Base-by-base conservation (phyloP, 2,113 vertebrate genomes). In the Elaphurus davidianus region DNA sequence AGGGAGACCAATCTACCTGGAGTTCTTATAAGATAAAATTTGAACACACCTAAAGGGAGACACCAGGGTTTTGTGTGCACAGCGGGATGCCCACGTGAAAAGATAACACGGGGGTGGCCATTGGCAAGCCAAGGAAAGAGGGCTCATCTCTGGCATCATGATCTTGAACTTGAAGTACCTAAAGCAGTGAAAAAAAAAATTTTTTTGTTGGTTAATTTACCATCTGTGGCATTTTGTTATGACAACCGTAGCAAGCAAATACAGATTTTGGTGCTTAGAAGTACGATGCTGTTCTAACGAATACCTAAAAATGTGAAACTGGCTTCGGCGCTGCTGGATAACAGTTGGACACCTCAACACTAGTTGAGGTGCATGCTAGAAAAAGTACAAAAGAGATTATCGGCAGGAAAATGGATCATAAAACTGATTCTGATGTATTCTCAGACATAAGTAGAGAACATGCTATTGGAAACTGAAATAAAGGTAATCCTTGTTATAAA, bases 51-150 rank as follows among this genome's bases (percentile, higher is more conserved):
- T 50, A 60, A 2, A n/a, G 13, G 82, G 40, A 43, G 40, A 60
- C 14, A 45, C 10, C n/a, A 33, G 52, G 52, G 33, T 47, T 57
- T 7, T 14, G 7, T 33, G 16, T 7, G 2, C 60, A 52, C 15
- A 21, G 59, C 27, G 6, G 3, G 14, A 43, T 52, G 27, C 25
- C 3, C 52, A 28, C 1, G 5, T n/a, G 52, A 92, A 5, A 43
- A 25, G 6, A 7, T 14, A 52, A 13, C 12, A 4, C 0, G 4
- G 23, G 43, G 23, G 3, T 3, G 7, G 40, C 19, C 27, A 5
- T 12, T 43, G 57, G 40, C 14, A 71, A 78, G 47, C 16, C 33
- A 9, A 43, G 3, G 40, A 67, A 43, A 52, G 55, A 59, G 64
- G 78, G 55, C 27, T 57, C 33, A n/a, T 40, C 33, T 19, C 33